phyloP scores from a whole-genome alignment of 2,888 invertebrate species.

The Proisotoma minuta region DNA sequence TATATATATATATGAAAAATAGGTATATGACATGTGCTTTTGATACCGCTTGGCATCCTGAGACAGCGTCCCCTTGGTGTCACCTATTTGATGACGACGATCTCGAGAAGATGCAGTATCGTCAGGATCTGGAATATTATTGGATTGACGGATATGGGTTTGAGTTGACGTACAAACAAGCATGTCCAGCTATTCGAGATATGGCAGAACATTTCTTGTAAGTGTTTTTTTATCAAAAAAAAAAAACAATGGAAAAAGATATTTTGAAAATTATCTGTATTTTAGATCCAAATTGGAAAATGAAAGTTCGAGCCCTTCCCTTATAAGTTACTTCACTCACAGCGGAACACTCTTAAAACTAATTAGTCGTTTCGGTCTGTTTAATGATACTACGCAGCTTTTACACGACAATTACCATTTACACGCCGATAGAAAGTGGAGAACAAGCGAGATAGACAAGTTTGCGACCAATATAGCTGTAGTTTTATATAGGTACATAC shows the following conservation, averaged over 20 bases:
- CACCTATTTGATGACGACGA: constrained; percentile 62
- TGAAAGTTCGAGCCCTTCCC: constrained; percentile 15
- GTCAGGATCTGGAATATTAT: constrained; percentile 71
- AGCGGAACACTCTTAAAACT: constrained; percentile 76
- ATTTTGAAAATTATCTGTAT: neutral
- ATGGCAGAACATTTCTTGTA: constrained; percentile 68
- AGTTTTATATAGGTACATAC: constrained; percentile 64
- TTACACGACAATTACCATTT: constrained; percentile 55
- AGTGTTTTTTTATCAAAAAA: constrained; percentile 31
- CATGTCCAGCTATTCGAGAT: constrained; percentile 68
- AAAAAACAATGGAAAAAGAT: neutral
- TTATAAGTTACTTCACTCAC: constrained; percentile 65
- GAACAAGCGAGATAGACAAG: constrained; percentile 62
- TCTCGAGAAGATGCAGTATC: constrained; percentile 62
- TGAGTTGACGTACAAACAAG: constrained; percentile 67
- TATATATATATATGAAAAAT: too few relatives aligned
- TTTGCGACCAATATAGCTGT: constrained; percentile 78
- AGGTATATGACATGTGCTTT: constrained; percentile 71
- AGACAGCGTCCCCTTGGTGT: constrained; percentile 73
- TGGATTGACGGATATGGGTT: constrained; percentile 79
- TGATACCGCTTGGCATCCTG: constrained; percentile 70
- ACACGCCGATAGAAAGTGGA: constrained; percentile 58
- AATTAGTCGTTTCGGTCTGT: constrained; percentile 66
- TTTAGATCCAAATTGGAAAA: constrained; percentile 18
- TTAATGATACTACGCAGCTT: constrained; percentile 61